These are phyloP conservation scores for Brachionus asplanchnoidis DNA, from an alignment of 1,140 invertebrate species.

Conservation along the genomic window DNA sequence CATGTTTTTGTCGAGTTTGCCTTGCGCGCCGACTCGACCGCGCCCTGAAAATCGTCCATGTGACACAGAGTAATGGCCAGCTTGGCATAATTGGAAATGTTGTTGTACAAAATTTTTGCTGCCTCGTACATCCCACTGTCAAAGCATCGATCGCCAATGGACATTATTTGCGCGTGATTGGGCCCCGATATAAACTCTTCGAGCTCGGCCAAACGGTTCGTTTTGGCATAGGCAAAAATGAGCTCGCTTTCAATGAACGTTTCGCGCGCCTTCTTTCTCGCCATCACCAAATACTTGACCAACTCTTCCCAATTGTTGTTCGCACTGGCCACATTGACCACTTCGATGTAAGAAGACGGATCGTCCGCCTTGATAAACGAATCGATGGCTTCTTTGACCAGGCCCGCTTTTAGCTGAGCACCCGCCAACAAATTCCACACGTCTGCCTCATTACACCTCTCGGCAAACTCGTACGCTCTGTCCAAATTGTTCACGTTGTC, in stretches of 20 bases:
- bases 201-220: constrained; percentile 87
- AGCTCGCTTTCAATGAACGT: constrained; percentile 97
- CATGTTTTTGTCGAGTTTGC: constrained; percentile 97
- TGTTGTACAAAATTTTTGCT: constrained; percentile 95
- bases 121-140: constrained; percentile 97
- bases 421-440: constrained; percentile 96
- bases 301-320: constrained; percentile 89
- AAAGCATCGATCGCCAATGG: constrained; percentile 96
- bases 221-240: constrained; percentile 96
- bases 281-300: constrained; percentile 95
- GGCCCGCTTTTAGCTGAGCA: constrained; percentile 84
- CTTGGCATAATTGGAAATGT: constrained; percentile 95
- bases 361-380: constrained; percentile 99
- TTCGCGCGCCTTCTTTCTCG: constrained; percentile 94
- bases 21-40: constrained; percentile 94
- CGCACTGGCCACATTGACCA: constrained; percentile 66
- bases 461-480: constrained; percentile 97
- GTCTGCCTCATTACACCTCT: constrained; percentile 94
- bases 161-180: constrained; percentile 98
- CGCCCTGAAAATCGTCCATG: constrained; percentile 95
- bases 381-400: constrained; percentile 97
- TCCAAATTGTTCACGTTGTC: constrained; percentile 96
- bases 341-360: constrained; percentile 93
- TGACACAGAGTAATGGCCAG: constrained; percentile 95
- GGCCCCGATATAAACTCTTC: constrained; percentile 98